phyloP scores from a whole-genome alignment of 2,797 vertebrate genomes.

The Caiman crocodilus region DNA sequence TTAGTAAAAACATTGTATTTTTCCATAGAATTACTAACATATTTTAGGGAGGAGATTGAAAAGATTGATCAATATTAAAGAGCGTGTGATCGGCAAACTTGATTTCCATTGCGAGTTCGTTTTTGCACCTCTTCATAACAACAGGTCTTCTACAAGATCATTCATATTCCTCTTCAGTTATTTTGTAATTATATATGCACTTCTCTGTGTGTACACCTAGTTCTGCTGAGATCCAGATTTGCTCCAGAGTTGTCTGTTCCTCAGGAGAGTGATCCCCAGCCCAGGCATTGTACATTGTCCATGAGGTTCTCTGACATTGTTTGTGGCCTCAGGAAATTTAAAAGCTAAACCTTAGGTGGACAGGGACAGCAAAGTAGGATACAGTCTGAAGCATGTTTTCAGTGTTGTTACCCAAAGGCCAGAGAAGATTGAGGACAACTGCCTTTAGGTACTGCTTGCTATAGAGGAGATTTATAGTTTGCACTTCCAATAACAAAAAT shows the following conservation, averaged over 20 bases:
- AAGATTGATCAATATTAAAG: neutral
- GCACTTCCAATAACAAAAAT: slow-evolving; percentile 38
- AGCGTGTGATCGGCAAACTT: neutral
- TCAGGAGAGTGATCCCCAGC: neutral
- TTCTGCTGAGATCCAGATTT: slow-evolving; percentile 11
- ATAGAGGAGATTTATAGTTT: neutral
- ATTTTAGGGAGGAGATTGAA: slow-evolving; percentile 3
- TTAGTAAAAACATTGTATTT: neutral
- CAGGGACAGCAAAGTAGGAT: too few relatives aligned
- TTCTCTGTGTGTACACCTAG: neutral
- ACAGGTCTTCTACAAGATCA: neutral
- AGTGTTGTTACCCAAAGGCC: too few relatives aligned
- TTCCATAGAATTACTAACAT: neutral
- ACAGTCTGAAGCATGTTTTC: too few relatives aligned
- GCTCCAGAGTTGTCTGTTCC: neutral
- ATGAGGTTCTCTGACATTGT: neutral
- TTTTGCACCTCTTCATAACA: slow-evolving; percentile 7
- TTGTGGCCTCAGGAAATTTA: too few relatives aligned
- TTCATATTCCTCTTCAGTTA: neutral
- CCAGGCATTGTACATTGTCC: neutral
- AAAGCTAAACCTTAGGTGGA: too few relatives aligned
- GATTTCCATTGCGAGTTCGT: neutral
- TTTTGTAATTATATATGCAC: neutral
- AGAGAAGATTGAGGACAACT: too few relatives aligned
- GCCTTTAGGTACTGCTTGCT: too few relatives aligned